Conservation (phyloP, 2,113 vertebrate genomes). For the Dromas ardeola region DNA sequence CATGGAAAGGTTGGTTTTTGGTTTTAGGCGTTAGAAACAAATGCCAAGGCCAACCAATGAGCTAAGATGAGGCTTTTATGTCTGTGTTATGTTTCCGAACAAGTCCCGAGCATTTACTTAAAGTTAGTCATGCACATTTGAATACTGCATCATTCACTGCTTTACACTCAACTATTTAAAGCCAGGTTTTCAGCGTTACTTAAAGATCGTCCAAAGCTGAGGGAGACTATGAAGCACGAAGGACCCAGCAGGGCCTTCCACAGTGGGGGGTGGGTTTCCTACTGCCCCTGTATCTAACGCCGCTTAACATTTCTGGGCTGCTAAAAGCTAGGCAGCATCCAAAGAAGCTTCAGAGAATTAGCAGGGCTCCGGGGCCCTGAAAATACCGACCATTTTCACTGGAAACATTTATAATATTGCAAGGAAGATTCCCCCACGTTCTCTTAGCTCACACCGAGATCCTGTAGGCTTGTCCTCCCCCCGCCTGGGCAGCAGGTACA, state of each 20-base stretch:
- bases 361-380: background rate
- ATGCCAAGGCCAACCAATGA: background rate
- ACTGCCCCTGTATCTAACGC: background rate
- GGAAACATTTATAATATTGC: background rate
- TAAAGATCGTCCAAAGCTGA: background rate
- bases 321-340: background rate
- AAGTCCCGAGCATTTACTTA: background rate
- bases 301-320: background rate
- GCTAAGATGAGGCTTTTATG: background rate
- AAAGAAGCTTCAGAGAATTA: background rate
- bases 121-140: background rate
- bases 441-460: background rate
- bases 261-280: background rate
- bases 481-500: accelerated
- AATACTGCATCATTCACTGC: background rate
- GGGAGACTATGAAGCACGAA: background rate
- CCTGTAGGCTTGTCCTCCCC: background rate
- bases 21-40: constrained; percentile 10
- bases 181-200: background rate
- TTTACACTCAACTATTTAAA: background rate
- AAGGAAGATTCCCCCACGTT: background rate
- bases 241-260: background rate
- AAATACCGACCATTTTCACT: background rate
- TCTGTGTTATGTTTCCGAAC: background rate
- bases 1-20: background rate